Base-by-base conservation (phyloP, 2,888 invertebrate genomes). In the Lomographa bimaculata region DNA sequence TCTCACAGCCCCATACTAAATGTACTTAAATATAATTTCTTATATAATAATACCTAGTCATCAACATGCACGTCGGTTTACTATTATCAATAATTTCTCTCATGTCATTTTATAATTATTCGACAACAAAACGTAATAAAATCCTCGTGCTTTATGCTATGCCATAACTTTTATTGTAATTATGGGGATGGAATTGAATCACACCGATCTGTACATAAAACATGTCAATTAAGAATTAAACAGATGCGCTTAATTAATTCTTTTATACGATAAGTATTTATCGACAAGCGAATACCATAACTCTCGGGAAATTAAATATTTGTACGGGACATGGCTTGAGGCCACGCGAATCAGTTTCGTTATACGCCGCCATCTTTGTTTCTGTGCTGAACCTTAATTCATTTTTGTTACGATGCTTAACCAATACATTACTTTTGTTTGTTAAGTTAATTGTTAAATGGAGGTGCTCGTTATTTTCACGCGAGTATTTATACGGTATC, bases 391-490 rank as follows among this genome's bases (percentile, higher is more conserved):
- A 79, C 73, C 72, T 84, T 39, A 34, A 41, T 46, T 44, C 41
- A 41, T 46, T 44, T 41, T 29, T 40, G 37, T 44, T 45, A 44
- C 37, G 38, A 53, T 46, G 36, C 43, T 46, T 38, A 50, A 45
- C 40, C 80, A 83, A 87, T 89, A 86, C 86, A 89, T 89, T 86
- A 89, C 78, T 69, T 87, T 86, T 89, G 89, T 89, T 89, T 89
- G 89, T 89, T 85, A 85, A 87, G 89, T 89, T 89, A 89, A 89
- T 89, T 89, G 84, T 80, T 86, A 84, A 89, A 86, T 80, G 70
- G 64, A 27, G 35, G 34, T 12, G 35, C 73, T 87, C 87, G 87
- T 89, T 89, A 85, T 78, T 64, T 71, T 67, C 73, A 65, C 71
- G 70, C 71, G 73, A 69, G 76, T 82, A 79, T 77, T 80, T 82